These are phyloP conservation scores for Mythimna ferrago DNA, from an alignment of 2,888 invertebrate species.

Conservation along the genomic window DNA sequence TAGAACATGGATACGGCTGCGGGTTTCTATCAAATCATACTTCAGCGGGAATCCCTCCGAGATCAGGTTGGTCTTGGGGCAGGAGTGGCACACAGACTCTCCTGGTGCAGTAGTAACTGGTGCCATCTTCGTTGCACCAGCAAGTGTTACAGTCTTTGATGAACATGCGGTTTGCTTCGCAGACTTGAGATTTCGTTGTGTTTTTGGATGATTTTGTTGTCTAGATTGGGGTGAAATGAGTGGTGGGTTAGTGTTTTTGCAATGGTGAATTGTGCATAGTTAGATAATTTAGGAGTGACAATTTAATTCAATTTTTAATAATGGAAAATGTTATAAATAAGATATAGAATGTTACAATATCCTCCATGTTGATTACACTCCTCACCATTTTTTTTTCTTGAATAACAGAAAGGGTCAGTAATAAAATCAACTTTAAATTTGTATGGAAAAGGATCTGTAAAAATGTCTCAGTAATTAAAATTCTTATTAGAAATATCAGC, in stretches of 20 bases:
- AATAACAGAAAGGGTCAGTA: not conserved
- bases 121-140: conserved; percentile 88
- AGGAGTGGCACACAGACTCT: conserved; percentile 80
- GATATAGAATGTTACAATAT: too few species aligned
- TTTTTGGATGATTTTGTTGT: conserved; percentile 61
- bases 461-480: conserved; percentile 23
- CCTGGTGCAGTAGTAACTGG: conserved; percentile 87
- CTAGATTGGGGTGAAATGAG: conserved; percentile 60
- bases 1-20: conserved; percentile 14
- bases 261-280: not conserved
- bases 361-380: too few species aligned
- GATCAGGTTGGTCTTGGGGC: conserved; percentile 72
- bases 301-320: not conserved
- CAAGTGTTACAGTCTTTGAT: conserved; percentile 88
- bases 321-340: not conserved
- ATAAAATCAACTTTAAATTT: not conserved
- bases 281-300: not conserved
- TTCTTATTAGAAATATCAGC: conserved; percentile 4
- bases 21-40: conserved; percentile 63
- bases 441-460: not conserved
- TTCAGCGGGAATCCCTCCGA: conserved; percentile 73
- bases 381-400: too few species aligned
- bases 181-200: conserved; percentile 75
- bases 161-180: conserved; percentile 86
- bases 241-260: conserved; percentile 1